Conservation (phyloP, 2,797 vertebrate species). For the Galago senegalensis region DNA sequence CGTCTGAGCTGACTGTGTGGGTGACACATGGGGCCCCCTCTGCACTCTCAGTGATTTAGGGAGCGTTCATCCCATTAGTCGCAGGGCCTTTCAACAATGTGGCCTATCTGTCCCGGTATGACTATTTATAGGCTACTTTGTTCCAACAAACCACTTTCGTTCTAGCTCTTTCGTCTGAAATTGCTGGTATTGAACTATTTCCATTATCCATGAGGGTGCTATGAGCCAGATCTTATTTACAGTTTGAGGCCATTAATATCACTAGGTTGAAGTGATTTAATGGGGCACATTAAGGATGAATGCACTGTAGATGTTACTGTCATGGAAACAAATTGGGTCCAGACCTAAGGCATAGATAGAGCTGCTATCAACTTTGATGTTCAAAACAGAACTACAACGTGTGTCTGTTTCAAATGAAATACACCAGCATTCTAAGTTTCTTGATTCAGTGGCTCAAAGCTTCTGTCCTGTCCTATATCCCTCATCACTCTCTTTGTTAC, state of each 20-base stretch:
- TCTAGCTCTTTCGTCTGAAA: slow-evolving; percentile 61
- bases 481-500: neutral
- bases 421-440: neutral
- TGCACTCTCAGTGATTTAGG: slow-evolving; percentile 47
- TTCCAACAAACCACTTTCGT: slow-evolving; percentile 79
- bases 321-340: slow-evolving; percentile 56
- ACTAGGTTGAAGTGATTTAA: slow-evolving; percentile 65
- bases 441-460: neutral
- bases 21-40: neutral
- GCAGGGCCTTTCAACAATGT: slow-evolving; percentile 51
- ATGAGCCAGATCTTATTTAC: slow-evolving; percentile 66
- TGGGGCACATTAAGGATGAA: slow-evolving; percentile 49
- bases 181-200: slow-evolving; percentile 68
- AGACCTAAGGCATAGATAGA: neutral
- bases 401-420: neutral
- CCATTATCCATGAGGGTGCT: slow-evolving; percentile 62
- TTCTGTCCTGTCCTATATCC: neutral
- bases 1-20: neutral
- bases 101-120: slow-evolving; percentile 48
- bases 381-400: slow-evolving; percentile 14
- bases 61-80: slow-evolving; percentile 58
- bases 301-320: slow-evolving; percentile 45
- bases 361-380: neutral
- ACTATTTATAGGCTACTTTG: slow-evolving; percentile 82
- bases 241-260: slow-evolving; percentile 64